A percentile compares a stretch with the other conserved stretches of the same genome.
phyloP scores from a whole-genome alignment of 2,797 vertebrate species.

The Xiphophorus birchmanni region DNA sequence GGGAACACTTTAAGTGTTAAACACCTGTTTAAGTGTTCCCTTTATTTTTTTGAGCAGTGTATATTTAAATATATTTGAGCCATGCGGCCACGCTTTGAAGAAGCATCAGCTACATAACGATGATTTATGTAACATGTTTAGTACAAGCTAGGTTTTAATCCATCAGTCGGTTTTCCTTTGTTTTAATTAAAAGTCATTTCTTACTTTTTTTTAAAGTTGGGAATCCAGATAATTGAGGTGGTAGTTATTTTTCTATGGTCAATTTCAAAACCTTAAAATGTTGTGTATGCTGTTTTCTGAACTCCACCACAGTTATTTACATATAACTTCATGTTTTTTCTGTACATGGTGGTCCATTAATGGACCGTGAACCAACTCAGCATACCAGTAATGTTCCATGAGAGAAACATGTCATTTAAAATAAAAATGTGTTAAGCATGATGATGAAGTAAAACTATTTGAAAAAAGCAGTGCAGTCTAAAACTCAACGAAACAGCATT shows the following conservation, averaged over 20 bases:
- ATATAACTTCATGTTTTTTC: neutral
- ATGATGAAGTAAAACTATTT: neutral
- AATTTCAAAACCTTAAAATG: neutral
- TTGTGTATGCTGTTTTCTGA: neutral
- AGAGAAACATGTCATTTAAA: neutral
- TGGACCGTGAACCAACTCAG: neutral
- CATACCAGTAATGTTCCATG: neutral
- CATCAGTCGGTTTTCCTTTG: neutral
- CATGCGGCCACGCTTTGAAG: neutral
- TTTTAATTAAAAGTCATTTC: neutral
- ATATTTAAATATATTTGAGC: constrained; percentile 4
- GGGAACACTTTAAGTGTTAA: too few species aligned
- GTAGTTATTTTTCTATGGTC: neutral
- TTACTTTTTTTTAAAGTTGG: neutral
- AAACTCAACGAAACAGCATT: neutral
- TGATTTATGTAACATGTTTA: neutral
- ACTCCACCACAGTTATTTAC: neutral
- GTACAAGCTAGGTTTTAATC: neutral
- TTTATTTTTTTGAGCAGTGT: too few species aligned
- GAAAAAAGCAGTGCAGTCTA: neutral
- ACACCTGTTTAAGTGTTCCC: too few species aligned
- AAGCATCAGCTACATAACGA: neutral
- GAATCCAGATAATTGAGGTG: neutral
- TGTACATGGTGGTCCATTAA: neutral
- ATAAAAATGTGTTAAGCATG: neutral